A percentile compares a stretch with the other conserved stretches of the same genome.
These are phyloP conservation scores for Xyliphius kryptos DNA, from an alignment of 2,113 vertebrate genomes.

Conservation along the genomic window DNA sequence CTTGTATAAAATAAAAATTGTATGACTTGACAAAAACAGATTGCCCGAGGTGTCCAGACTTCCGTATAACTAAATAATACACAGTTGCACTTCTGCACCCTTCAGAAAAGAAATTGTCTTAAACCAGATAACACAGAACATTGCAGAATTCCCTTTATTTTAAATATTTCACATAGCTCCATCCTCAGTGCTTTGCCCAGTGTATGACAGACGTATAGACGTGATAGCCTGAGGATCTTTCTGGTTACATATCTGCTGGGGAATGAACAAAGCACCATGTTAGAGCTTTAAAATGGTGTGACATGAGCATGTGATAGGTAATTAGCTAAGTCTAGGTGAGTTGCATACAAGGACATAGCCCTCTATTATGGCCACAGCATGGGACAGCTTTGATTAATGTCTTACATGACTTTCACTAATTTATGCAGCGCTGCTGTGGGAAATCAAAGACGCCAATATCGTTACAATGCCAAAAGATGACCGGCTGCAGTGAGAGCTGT, in stretches of 20 bases:
- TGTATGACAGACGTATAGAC: no score
- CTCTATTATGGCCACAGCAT: constrained; percentile 25
- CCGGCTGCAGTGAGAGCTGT: not conserved
- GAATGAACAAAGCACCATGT: not conserved
- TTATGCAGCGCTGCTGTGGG: constrained; percentile 30
- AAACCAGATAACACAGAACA: no score
- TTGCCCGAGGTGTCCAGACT: no score
- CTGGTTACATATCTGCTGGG: not conserved
- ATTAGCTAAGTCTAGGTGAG: constrained; percentile 24
- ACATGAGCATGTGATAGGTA: constrained; percentile 12
- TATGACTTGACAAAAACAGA: no score
- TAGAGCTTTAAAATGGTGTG: constrained; percentile 1
- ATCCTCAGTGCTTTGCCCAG: no score
- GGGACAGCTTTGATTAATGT: constrained; percentile 40
- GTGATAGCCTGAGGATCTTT: no score
- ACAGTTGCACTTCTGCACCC: no score
- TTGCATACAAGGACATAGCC: constrained; percentile 14
- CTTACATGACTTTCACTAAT: constrained; percentile 36
- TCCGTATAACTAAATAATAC: no score
- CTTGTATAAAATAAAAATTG: no score
- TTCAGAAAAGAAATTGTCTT: no score
- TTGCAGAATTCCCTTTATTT: no score
- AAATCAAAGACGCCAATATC: constrained; percentile 37
- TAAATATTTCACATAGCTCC: no score
- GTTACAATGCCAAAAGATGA: constrained; percentile 19